These are phyloP conservation scores for Rhinolophus ferrumequinum DNA, from an alignment of 2,113 vertebrate species.

Conservation along the genomic window DNA sequence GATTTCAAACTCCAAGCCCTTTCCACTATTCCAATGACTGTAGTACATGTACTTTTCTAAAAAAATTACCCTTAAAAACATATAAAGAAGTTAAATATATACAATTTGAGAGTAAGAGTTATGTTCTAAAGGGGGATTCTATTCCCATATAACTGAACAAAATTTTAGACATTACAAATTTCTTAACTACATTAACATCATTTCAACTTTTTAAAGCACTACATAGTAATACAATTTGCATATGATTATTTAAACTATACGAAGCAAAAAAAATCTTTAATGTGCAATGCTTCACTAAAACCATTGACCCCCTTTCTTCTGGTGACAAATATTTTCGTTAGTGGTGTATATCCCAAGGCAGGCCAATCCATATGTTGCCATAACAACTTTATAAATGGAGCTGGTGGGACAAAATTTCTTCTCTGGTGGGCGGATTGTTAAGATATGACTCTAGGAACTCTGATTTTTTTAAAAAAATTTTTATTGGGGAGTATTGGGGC, in stretches of 20 bases:
- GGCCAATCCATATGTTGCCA: not conserved
- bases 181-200: not conserved
- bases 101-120: not conserved
- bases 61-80: not conserved
- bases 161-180: not conserved
- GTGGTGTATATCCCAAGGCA: not conserved
- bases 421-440: not conserved
- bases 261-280: not conserved
- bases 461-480: not conserved
- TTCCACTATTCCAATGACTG: not conserved
- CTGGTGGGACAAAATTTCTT: not conserved
- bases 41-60: not conserved
- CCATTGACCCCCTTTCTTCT: not conserved
- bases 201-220: not conserved
- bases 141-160: not conserved
- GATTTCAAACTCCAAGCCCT: not conserved
- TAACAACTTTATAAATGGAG: not conserved
- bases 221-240: not conserved
- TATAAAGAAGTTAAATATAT: not conserved
- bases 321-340: not conserved
- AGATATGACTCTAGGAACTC: not conserved
- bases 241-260: slow-evolving; percentile 7
- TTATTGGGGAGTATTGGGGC: too few relatives aligned
- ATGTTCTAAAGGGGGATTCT: not conserved
- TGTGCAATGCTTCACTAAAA: not conserved